Evolutionary conservation across 2,113 vertebrate genomes (phyloP).

Genomic region (Sinocyclocheilus anophthalmus): DNA sequence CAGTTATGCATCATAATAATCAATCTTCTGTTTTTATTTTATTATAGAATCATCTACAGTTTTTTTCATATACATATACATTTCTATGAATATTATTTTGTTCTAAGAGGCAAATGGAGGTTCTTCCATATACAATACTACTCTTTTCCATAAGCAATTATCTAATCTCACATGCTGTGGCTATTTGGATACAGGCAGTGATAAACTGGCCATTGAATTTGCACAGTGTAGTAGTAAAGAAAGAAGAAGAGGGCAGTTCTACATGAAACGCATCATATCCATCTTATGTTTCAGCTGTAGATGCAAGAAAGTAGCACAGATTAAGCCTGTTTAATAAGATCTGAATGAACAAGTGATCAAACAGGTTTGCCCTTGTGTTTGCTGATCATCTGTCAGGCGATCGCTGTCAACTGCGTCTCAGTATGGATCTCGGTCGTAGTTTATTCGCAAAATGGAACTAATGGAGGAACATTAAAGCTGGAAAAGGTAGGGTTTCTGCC

Average conservation of each 20-base stretch:
- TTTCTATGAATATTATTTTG: background rate
- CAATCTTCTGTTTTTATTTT: background rate
- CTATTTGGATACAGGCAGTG: conserved; percentile 58
- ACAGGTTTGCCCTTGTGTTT: conserved; percentile 53
- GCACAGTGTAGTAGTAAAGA: background rate
- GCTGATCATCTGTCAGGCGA: conserved; percentile 51
- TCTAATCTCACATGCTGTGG: conserved; percentile 20
- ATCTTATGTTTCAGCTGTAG: background rate
- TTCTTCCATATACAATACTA: background rate
- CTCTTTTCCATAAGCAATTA: conserved; percentile 24
- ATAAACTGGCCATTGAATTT: conserved; percentile 49
- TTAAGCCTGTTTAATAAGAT: conserved; percentile 16
- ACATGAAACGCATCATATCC: background rate
- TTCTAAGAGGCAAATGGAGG: background rate
- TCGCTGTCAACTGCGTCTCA: conserved; percentile 7
- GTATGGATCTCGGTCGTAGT: background rate
- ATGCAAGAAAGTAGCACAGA: background rate
- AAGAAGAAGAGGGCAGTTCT: background rate
- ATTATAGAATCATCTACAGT: background rate
- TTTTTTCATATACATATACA: background rate
- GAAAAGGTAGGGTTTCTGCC: background rate
- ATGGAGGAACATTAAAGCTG: background rate
- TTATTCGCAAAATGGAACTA: background rate
- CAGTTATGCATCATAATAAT: background rate
- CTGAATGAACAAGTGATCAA: conserved; percentile 26